Base-by-base conservation (phyloP, 2,888 invertebrate genomes). In the Mythimna albipuncta region DNA sequence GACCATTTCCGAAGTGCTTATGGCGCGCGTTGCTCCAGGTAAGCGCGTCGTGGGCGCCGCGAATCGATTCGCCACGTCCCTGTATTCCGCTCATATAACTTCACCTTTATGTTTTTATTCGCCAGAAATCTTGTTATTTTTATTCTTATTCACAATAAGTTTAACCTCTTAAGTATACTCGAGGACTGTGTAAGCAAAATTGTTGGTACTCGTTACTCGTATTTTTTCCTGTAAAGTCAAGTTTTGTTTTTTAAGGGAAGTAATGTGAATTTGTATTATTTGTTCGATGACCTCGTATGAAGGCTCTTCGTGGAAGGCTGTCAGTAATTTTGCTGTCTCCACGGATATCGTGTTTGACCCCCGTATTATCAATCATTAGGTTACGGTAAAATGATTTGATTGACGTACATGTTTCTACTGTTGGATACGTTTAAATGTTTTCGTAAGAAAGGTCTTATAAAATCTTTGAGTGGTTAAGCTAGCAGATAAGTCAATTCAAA, bases 1-100 rank as follows among this genome's bases (percentile, higher is more conserved):
- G 90, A 90, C 92, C 92, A 87, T 95, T 94, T 93, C 90, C 92
- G 90, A 91, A 91, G 90, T 90, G 91, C 91, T 91, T 91, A 90
- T 85, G 89, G 88, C n/a, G 78, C 82, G 87, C 84, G 84, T 85
- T 87, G 72, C 76, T 85, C 0, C 75, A 86, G 89, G 89, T 89
- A 89, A 89, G 82, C 78, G 85, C 83, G 75, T 66, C 75, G 85
- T 74, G 72, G 64, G 71, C 52, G 76, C 75, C 79, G 58, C 65
- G 73, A 75, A 86, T 86, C 83, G 85, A 86, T 86, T 82, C 69
- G 52, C 69, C 61, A 57, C 75, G 70, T 80, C 76, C 74, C 72
- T 75, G 75, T 79, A 72, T 72, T 70, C 61, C 59, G 72, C 69
- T 21, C 55, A 63, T 72, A 62, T 75, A 67, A 67, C 69, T 76